phyloP scores from a whole-genome alignment of 2,113 vertebrate genomes.

The Holacanthus passer region DNA sequence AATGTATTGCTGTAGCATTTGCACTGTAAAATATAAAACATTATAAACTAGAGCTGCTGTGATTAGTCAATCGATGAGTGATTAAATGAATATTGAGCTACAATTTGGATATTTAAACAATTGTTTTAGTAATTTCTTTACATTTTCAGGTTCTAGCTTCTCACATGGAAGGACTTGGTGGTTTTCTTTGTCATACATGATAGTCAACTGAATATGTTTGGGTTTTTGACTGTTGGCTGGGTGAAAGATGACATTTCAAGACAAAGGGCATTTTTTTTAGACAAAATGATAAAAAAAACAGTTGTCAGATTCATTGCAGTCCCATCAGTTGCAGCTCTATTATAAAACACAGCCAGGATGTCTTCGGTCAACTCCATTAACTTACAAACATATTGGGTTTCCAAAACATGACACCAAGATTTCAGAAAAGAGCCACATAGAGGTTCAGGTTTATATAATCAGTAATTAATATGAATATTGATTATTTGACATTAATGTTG shows the following conservation, averaged over 20 bases:
- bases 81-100: too few relatives aligned
- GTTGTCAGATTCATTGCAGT: neutral
- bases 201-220: neutral
- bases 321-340: neutral
- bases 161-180: neutral
- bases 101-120: neutral
- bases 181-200: neutral
- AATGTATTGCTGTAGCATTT: neutral
- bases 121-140: neutral
- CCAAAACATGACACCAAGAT: neutral
- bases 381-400: neutral
- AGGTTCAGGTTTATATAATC: neutral
- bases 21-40: neutral
- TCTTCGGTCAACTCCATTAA: neutral
- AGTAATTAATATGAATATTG: neutral
- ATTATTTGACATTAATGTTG: neutral
- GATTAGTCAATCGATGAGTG: neutral
- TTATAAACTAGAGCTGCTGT: neutral
- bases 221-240: neutral
- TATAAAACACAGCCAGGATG: neutral
- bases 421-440: neutral
- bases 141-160: neutral
- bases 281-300: neutral
- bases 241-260: neutral
- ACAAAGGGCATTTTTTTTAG: neutral